These are phyloP conservation scores for Mesembrinibis cayennensis DNA, from an alignment of 2,113 vertebrate species.

Conservation along the genomic window DNA sequence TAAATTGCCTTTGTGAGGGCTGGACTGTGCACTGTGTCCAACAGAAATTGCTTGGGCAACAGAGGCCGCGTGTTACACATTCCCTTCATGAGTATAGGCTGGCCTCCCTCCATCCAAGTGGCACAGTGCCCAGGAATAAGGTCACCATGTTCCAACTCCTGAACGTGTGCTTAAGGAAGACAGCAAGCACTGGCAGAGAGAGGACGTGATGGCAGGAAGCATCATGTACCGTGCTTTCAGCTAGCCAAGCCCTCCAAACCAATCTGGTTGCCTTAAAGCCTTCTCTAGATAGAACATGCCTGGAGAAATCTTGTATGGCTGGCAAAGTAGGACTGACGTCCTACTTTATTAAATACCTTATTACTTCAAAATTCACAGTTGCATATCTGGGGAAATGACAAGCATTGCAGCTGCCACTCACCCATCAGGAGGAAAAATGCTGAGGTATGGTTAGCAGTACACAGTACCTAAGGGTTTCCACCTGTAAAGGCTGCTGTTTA, in stretches of 20 bases:
- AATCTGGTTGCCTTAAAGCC: background rate
- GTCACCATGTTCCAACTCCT: slow-evolving; percentile 26
- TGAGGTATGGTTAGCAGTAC: background rate
- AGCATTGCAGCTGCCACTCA: background rate
- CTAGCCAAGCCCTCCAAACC: background rate
- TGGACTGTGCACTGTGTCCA: slow-evolving; percentile 17
- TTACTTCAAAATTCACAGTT: background rate
- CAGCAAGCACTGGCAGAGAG: slow-evolving; percentile 31
- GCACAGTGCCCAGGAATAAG: slow-evolving; percentile 20
- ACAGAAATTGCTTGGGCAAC: slow-evolving; percentile 41
- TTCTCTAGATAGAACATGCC: background rate
- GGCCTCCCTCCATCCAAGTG: background rate
- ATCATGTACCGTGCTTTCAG: background rate
- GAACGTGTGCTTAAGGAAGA: background rate
- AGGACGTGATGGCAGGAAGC: background rate
- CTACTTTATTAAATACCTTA: background rate
- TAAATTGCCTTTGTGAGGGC: slow-evolving; percentile 32
- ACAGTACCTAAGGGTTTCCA: background rate
- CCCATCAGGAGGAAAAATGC: background rate
- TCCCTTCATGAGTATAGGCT: background rate
- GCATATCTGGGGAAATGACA: background rate
- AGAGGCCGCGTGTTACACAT: background rate
- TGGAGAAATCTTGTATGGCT: background rate
- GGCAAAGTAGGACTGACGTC: background rate
- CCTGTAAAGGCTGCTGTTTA: background rate